These are phyloP conservation scores for Frieseomelitta varia DNA, from an alignment of 1,140 invertebrate genomes.

Conservation along the genomic window DNA sequence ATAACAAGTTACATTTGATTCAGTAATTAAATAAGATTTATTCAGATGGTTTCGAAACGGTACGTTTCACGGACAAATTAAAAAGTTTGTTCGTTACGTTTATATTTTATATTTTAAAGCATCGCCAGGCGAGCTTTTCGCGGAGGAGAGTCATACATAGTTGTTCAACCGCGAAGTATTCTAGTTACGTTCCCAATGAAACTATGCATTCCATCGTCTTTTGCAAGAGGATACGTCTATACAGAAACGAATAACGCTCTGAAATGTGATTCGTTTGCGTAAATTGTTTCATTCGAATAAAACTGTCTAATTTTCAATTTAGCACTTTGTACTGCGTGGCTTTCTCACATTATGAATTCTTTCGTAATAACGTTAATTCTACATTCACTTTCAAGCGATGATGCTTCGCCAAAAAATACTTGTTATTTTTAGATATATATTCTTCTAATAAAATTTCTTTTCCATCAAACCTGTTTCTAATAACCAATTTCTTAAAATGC, in stretches of 20 bases:
- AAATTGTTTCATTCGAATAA: not conserved
- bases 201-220: not conserved
- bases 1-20: not conserved
- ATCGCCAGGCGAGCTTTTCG: not conserved
- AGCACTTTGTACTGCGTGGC: not conserved
- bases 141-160: not conserved
- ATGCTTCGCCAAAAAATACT: too few relatives aligned
- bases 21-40: not conserved
- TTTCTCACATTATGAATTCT: not conserved
- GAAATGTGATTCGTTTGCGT: not conserved
- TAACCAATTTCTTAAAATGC: too few relatives aligned
- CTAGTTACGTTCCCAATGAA: not conserved
- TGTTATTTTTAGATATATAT: too few relatives aligned
- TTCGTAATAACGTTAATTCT: not conserved
- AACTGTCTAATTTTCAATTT: not conserved
- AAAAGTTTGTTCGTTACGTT: not conserved
- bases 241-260: not conserved
- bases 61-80: too few relatives aligned
- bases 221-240: not conserved
- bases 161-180: conserved; percentile 2
- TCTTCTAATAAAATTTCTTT: too few relatives aligned
- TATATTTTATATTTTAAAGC: not conserved
- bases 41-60: not conserved
- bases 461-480: too few relatives aligned
- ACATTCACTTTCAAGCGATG: too few relatives aligned